Conservation (phyloP, 2,113 vertebrate species). For the Gnathonemus longibarbis region DNA sequence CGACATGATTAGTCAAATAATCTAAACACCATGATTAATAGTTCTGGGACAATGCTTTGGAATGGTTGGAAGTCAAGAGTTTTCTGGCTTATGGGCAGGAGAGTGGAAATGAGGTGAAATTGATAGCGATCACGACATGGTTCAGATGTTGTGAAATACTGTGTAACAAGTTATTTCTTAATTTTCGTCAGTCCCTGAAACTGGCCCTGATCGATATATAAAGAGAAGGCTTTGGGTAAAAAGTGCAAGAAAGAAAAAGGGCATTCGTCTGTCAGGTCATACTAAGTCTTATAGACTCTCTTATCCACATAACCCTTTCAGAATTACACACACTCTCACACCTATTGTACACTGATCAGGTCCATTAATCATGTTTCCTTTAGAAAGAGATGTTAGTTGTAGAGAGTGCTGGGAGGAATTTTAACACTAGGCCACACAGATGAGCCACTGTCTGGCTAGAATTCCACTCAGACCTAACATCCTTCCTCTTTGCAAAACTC, state of each 20-base stretch:
- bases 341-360: not conserved
- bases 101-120: not conserved
- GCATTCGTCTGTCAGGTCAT: not conserved
- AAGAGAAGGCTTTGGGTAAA: not conserved
- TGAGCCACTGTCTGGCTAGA: not conserved
- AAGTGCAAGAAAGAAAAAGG: not conserved
- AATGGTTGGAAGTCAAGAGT: not conserved
- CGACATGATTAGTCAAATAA: not conserved
- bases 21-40: not conserved
- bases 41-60: not conserved
- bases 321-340: not conserved
- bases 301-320: not conserved
- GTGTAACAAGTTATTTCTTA: not conserved
- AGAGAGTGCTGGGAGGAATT: not conserved
- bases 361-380: constrained; percentile 1
- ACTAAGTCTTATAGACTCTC: not conserved
- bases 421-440: not conserved
- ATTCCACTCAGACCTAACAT: not conserved
- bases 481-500: not conserved
- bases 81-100: not conserved
- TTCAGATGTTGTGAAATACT: not conserved
- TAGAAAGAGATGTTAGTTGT: not conserved
- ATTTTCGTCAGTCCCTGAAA: not conserved
- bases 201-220: not conserved
- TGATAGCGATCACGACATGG: not conserved